phyloP scores from a whole-genome alignment of 2,888 invertebrate genomes.

The Drosophila limbata region DNA sequence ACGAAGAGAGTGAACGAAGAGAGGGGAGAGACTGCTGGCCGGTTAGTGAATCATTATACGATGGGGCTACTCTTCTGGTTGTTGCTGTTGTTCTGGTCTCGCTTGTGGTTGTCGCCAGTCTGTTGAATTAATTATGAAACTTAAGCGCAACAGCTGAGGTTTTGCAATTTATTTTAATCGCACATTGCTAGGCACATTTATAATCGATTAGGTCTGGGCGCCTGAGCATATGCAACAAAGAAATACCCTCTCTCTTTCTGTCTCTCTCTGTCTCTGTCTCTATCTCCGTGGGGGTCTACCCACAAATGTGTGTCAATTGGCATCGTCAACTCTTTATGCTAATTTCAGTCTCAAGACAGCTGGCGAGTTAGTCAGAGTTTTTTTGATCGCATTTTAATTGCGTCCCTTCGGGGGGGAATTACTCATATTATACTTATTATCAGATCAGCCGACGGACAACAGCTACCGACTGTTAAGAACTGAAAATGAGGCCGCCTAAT shows the following conservation, averaged over 20 bases:
- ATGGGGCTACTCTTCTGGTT: conserved; percentile 48
- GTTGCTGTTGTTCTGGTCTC: conserved; percentile 19
- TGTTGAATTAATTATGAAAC: conserved; percentile 79
- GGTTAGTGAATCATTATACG: conserved; percentile 75
- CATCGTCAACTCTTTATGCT: conserved; percentile 11
- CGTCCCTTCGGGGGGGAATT: conserved; percentile 44
- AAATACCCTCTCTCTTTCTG: not conserved
- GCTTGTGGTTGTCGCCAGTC: conserved; percentile 28
- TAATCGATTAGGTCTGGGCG: conserved; percentile 73
- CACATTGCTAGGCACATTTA: conserved; percentile 79
- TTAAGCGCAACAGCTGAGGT: conserved; percentile 67
- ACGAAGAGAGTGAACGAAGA: conserved; percentile 22
- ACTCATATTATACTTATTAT: conserved; percentile 29
- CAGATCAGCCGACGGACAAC: conserved; percentile 45
- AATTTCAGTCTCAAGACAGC: conserved; percentile 7
- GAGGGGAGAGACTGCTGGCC: conserved; percentile 37
- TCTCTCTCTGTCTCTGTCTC: not conserved
- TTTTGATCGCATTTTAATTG: conserved; percentile 72
- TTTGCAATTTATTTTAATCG: conserved; percentile 83
- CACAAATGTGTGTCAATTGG: conserved; percentile 23
- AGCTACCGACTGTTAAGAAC: conserved; percentile 45
- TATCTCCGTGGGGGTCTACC: conserved; percentile 8
- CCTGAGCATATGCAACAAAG: conserved; percentile 39
- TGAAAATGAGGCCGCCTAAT: conserved; percentile 48
- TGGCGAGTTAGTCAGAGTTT: conserved; percentile 14